Base-by-base conservation (phyloP, 1,140 invertebrate species). In the Cepaea nemoralis region DNA sequence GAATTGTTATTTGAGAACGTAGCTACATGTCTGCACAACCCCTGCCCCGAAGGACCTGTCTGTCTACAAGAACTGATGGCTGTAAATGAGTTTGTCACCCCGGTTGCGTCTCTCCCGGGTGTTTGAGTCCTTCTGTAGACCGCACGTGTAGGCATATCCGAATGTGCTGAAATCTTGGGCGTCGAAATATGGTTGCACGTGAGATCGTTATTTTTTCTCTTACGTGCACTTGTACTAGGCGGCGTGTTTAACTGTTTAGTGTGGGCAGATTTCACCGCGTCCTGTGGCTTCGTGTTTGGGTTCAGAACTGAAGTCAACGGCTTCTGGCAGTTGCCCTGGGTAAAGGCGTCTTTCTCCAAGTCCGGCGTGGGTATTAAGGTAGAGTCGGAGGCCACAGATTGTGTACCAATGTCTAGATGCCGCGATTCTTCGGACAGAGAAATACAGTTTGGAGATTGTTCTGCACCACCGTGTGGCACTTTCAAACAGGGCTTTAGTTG, bases 1-100 rank as follows among this genome's bases (percentile, higher is more conserved):
- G 75, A 77, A 35, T 77, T 77, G 27, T 77, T 77, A 22, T 48
- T 77, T 19, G 75, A 77, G 0, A 48, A 50, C 14, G 50, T 33
- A 8, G 42, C 31, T 3, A 63, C 50, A n/a, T 2, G 16, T 24
- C 35, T 6, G 37, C n/a, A 24, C 5, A 27, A 63, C 27, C 27
- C 59, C 59, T 63, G n/a, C 3, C 16, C 8, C 19, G 16, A 1
- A 48, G 73, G 3, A 1, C 12, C 50, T 10, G 10, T 12, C 0
- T 75, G 39, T 70, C 40, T 8, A 14, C 42, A 22, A 55, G 6
- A 55, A 8, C n/a, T 55, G 50, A 24, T 19, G 19, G 6, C 50
- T 14, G 8, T 55, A 14, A n/a, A n/a, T n/a, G n/a, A n/a, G n/a
- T n/a, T n/a, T n/a, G n/a, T n/a, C n/a, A n/a, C n/a, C n/a, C n/a